Evolutionary conservation across 2,113 vertebrate genomes (phyloP).

Genomic region (Lepus timidus): DNA sequence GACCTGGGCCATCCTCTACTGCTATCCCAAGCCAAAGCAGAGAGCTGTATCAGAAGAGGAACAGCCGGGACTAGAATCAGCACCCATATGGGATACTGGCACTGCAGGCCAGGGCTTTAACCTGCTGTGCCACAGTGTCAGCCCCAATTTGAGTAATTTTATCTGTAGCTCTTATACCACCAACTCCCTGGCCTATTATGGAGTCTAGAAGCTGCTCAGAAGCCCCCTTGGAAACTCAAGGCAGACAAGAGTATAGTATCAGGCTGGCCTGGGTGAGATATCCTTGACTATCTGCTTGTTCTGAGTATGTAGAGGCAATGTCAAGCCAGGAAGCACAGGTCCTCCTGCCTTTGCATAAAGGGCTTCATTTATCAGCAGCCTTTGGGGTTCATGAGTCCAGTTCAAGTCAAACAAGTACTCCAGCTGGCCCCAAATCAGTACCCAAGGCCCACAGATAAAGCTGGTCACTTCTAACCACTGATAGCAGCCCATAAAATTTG

Average conservation of each 20-base stretch:
- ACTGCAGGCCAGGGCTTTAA: too few relatives aligned
- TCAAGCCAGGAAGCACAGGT: slow-evolving; percentile 6
- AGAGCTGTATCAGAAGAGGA: too few relatives aligned
- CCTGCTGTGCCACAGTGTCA: too few relatives aligned
- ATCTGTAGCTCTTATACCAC: not conserved
- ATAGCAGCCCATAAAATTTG: not conserved
- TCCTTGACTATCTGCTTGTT: not conserved
- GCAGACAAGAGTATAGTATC: not conserved
- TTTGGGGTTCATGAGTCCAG: not conserved
- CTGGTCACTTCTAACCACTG: not conserved
- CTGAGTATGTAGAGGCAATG: not conserved
- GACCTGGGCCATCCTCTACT: too few relatives aligned
- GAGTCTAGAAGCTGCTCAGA: slow-evolving; percentile 32
- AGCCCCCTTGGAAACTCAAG: not conserved
- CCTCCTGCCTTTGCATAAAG: not conserved
- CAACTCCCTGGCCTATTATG: not conserved
- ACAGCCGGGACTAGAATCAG: too few relatives aligned
- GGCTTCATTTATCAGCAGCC: not conserved
- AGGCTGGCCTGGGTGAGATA: not conserved
- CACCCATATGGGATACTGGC: too few relatives aligned
- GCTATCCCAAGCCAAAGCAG: too few relatives aligned
- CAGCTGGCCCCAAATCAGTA: not conserved
- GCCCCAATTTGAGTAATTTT: not conserved
- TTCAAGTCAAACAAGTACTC: not conserved
- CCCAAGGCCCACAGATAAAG: not conserved